Evolutionary conservation across 30 jellyfish, hydroid and myxozoan genomes (phyloP).

Genomic region (Sanderia malayensis): DNA sequence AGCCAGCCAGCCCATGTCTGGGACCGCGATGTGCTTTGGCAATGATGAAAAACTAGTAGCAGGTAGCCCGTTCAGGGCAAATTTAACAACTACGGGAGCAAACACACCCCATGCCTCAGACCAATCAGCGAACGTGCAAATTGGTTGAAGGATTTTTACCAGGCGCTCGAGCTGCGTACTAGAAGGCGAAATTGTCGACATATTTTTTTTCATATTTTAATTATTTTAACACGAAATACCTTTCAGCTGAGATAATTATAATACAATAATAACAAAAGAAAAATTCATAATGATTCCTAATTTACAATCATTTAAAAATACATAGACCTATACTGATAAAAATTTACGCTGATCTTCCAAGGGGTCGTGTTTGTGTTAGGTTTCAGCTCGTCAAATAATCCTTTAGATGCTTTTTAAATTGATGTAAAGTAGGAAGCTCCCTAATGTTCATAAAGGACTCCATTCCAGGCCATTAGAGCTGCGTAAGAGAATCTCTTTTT

Average conservation of each 20-base stretch:
- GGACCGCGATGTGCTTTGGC: too few species aligned
- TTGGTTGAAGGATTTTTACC: too few species aligned
- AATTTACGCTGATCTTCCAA: neutral
- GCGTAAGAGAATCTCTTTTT: neutral
- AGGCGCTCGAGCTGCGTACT: too few species aligned
- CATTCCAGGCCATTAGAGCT: slow-evolving; percentile 5
- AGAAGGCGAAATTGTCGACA: too few species aligned
- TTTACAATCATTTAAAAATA: neutral
- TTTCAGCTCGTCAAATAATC: slow-evolving; percentile 1
- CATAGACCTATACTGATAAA: neutral
- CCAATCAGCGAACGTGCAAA: too few species aligned
- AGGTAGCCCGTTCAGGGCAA: too few species aligned
- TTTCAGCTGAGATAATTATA: neutral
- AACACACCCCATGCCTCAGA: too few species aligned
- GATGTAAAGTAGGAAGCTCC: slow-evolving; percentile 2
- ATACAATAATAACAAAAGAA: neutral
- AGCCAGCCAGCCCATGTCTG: too few species aligned
- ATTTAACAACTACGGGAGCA: too few species aligned
- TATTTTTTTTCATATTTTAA: neutral
- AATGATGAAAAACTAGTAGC: too few species aligned
- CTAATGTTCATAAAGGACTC: slow-evolving; percentile 1
- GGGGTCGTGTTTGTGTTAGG: slow-evolving; percentile 4
- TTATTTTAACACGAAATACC: neutral
- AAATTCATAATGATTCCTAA: neutral
- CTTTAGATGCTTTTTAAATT: neutral